Conservation (phyloP, 2,113 vertebrate species). For the Orcinus orca region DNA sequence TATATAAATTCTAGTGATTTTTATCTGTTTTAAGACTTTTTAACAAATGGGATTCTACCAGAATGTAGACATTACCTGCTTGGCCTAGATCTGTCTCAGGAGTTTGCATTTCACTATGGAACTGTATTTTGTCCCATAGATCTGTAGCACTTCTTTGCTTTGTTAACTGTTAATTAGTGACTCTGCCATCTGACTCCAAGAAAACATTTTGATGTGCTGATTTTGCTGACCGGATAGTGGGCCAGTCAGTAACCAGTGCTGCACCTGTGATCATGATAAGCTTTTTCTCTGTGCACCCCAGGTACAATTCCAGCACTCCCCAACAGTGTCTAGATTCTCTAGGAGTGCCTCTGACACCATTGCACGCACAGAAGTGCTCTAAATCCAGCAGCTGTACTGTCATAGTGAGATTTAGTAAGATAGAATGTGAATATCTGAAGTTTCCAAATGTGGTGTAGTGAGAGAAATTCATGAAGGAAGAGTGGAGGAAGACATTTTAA, state of each 20-base stretch:
- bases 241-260: constrained; percentile 8
- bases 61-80: neutral
- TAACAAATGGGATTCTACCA: constrained; percentile 52
- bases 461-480: neutral
- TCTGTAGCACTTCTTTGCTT: neutral
- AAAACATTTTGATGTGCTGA: neutral
- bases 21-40: constrained; percentile 33
- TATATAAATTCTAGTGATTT: neutral
- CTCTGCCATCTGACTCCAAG: neutral
- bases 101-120: neutral
- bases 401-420: neutral
- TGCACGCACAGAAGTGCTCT: neutral
- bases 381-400: neutral
- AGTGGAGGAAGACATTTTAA: neutral
- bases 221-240: neutral
- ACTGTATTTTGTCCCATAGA: constrained; percentile 5
- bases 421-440: neutral
- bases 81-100: neutral
- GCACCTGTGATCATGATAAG: neutral
- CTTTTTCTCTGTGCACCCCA: neutral
- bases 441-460: neutral
- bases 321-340: neutral
- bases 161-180: neutral
- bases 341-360: neutral
- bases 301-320: neutral